Base-by-base conservation (phyloP, 2,797 vertebrate genomes). In the Rachycentron canadum region DNA sequence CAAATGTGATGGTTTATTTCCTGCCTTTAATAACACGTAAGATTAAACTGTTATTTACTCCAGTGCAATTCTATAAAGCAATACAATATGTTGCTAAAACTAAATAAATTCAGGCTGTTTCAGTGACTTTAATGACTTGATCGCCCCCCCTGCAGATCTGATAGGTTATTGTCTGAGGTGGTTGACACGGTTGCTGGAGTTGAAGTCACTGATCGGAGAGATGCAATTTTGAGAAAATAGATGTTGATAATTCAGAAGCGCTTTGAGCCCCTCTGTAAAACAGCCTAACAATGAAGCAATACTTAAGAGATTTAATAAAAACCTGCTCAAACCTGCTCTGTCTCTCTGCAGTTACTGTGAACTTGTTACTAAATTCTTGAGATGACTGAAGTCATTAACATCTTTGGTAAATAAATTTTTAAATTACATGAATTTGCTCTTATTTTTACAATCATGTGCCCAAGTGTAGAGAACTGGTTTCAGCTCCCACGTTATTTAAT, bases 261-360 rank as follows among this genome's bases (percentile, higher is more conserved):
- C 62, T 83, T 78, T 67, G 32, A 81, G 40, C 5, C 13, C n/a
- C 62, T 66, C 49, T 81, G 78, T 81, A 73, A 52, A 83, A 45
- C 69, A 75, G 32, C 63, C 11, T 59, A 55, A 55, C 28, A 65
- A 61, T 67, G 38, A 86, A 81, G 72, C 43, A 68, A 80, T 67
- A 71, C 30, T 3, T 69, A 79, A n/a, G 53, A 84, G 64, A 89
- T 76, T 45, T 28, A 93, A 92, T 91, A 92, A 94, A 93, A 93
- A 84, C 68, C 62, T 88, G 81, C 82, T 84, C 65, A 80, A 86
- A 82, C 43, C 69, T n/a, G 74, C 26, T 52, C 21, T 30, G 23
- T 25, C 47, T 79, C 43, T 52, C 16, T 43, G 41, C 52, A 34
- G 2, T 63, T 17, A 49, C 45, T 25, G n/a, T n/a, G 17, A 43